Evolutionary conservation across 2,888 invertebrate genomes (phyloP).

Genomic region (Bhutanitis thaidina): DNA sequence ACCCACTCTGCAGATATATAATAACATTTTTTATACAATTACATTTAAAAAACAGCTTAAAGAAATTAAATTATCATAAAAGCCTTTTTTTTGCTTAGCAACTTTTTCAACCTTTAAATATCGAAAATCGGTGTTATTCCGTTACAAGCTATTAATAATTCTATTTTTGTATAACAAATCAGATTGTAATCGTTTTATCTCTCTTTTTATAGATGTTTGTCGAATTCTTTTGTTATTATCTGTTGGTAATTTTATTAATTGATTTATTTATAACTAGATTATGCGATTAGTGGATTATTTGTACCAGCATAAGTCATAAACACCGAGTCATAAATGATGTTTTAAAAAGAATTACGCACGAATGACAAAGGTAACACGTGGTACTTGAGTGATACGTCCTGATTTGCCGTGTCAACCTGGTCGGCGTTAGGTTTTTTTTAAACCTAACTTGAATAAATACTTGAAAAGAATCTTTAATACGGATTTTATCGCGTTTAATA

Average conservation of each 20-base stretch:
- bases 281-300: slow-evolving; percentile 10
- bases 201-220: slow-evolving; percentile 21
- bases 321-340: too few species aligned
- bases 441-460: too few species aligned
- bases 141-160: background rate
- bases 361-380: background rate
- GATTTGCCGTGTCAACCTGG: background rate
- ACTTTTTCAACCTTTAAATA: too few species aligned
- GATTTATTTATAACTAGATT: slow-evolving; percentile 23
- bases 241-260: slow-evolving; percentile 3
- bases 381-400: background rate
- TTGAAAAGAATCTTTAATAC: too few species aligned
- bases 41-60: too few species aligned
- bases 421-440: background rate
- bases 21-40: too few species aligned
- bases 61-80: too few species aligned
- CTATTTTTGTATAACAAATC: slow-evolving; percentile 13
- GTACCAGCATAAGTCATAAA: too few species aligned
- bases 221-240: slow-evolving; percentile 17
- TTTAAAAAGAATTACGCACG: background rate
- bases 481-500: too few species aligned
- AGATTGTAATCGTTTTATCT: slow-evolving; percentile 4
- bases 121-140: background rate
- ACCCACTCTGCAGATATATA: too few species aligned
- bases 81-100: too few species aligned